Evolutionary conservation across 2,113 vertebrate species (phyloP).

Genomic region (Lophius piscatorius): DNA sequence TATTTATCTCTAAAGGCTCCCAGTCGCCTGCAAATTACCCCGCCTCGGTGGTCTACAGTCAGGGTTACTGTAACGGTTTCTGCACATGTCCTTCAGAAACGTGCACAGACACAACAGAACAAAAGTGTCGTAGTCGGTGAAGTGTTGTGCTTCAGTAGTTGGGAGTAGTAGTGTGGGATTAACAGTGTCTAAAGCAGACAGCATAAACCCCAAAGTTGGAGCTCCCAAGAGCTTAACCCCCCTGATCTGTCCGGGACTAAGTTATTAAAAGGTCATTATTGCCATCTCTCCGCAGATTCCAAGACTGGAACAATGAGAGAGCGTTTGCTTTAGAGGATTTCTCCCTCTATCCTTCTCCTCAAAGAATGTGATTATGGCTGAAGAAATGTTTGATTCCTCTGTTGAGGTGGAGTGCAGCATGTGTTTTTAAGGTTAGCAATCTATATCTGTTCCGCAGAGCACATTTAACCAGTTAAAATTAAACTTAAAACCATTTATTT

Average conservation of each 20-base stretch:
- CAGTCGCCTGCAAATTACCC: constrained; percentile 60
- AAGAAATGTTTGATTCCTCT: neutral
- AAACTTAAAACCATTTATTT: too few relatives aligned
- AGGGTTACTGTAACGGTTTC: constrained; percentile 26
- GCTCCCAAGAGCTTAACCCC: constrained; percentile 63
- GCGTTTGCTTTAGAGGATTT: constrained; percentile 47
- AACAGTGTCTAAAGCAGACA: constrained; percentile 61
- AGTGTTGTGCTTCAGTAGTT: constrained; percentile 30
- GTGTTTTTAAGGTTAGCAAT: constrained; percentile 5
- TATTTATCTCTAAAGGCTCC: constrained; percentile 64
- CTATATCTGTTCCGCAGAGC: constrained; percentile 7
- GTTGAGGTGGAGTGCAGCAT: constrained; percentile 1
- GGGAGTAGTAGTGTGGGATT: constrained; percentile 27
- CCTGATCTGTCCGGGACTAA: constrained; percentile 52
- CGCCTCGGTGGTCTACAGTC: constrained; percentile 55
- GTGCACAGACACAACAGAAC: constrained; percentile 42
- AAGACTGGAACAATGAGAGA: constrained; percentile 63
- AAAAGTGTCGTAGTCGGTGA: constrained; percentile 43
- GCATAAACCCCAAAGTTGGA: constrained; percentile 56
- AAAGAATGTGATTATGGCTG: constrained; percentile 44
- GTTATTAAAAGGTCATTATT: constrained; percentile 78
- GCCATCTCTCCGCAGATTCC: constrained; percentile 56
- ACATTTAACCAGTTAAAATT: constrained; percentile 13
- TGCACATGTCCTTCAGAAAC: constrained; percentile 39
- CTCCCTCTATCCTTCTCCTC: constrained; percentile 20